These are phyloP conservation scores for Platycercus adscitus DNA, from an alignment of 2,113 vertebrate species.

Conservation along the genomic window DNA sequence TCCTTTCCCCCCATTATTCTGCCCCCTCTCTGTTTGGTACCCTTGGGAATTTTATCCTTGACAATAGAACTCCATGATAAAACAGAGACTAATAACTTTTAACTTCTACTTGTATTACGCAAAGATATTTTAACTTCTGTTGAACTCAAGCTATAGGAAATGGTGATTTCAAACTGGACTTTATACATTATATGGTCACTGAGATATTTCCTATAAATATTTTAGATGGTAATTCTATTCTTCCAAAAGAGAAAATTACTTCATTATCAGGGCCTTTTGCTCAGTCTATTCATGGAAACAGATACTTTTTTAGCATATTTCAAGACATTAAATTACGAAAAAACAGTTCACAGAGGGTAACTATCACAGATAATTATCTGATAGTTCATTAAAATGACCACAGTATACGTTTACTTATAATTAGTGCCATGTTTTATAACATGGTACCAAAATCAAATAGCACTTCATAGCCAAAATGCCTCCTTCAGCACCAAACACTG, in stretches of 20 bases:
- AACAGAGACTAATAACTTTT: not conserved
- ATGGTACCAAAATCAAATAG: not conserved
- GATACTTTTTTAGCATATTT: constrained; percentile 17
- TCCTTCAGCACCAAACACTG: not conserved
- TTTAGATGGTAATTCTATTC: not conserved
- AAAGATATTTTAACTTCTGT: constrained; percentile 51
- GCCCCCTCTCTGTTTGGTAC: not conserved
- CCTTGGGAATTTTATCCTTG: not conserved
- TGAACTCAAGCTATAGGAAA: constrained; percentile 52
- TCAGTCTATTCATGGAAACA: not conserved
- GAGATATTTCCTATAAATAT: not conserved
- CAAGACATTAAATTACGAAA: constrained; percentile 41
- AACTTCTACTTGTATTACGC: not conserved
- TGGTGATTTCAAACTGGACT: not conserved
- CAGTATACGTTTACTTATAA: not conserved
- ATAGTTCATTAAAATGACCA: constrained; percentile 17
- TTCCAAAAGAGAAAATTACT: constrained; percentile 12
- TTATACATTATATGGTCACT: not conserved
- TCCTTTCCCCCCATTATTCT: rapidly evolving
- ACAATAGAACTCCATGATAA: not conserved
- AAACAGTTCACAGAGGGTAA: not conserved
- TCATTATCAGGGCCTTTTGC: constrained; percentile 2
- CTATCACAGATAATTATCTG: constrained; percentile 27
- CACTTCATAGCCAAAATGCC: not conserved
- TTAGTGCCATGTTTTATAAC: not conserved